A percentile compares a stretch with the other conserved stretches of the same genome.
Conservation (phyloP, 2,113 vertebrate species). For the Corythoichthys haematopterus region DNA sequence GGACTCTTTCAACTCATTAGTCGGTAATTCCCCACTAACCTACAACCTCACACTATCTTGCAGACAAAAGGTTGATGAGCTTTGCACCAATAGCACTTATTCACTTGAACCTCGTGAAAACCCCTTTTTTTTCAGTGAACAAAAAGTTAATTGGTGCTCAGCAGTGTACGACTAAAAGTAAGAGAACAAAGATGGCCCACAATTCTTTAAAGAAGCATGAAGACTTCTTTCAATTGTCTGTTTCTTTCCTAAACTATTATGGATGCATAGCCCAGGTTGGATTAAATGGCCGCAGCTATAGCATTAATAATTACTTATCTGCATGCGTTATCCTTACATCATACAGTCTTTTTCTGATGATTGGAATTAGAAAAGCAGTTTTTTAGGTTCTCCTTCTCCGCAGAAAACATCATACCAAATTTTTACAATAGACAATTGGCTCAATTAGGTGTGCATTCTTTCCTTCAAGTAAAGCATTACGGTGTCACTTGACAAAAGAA, state of each 20-base stretch:
- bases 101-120: slow-evolving; percentile 12
- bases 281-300: background rate
- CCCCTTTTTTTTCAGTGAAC: slow-evolving; percentile 1
- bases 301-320: background rate
- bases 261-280: background rate
- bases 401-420: background rate
- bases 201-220: background rate
- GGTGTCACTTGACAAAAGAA: background rate
- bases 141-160: slow-evolving; percentile 15
- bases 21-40: slow-evolving; percentile 31
- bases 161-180: background rate
- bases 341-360: background rate
- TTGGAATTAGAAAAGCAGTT: background rate
- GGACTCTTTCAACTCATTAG: slow-evolving; percentile 23
- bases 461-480: background rate
- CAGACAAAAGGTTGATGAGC: slow-evolving; percentile 20
- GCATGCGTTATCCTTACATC: background rate
- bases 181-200: background rate
- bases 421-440: background rate
- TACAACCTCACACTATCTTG: slow-evolving; percentile 21
- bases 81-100: slow-evolving; percentile 1
- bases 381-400: background rate
- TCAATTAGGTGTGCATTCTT: background rate
- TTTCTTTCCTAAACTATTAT: background rate
- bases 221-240: background rate